phyloP scores from a whole-genome alignment of 2,888 invertebrate species.

The Brassicogethes aeneus region DNA sequence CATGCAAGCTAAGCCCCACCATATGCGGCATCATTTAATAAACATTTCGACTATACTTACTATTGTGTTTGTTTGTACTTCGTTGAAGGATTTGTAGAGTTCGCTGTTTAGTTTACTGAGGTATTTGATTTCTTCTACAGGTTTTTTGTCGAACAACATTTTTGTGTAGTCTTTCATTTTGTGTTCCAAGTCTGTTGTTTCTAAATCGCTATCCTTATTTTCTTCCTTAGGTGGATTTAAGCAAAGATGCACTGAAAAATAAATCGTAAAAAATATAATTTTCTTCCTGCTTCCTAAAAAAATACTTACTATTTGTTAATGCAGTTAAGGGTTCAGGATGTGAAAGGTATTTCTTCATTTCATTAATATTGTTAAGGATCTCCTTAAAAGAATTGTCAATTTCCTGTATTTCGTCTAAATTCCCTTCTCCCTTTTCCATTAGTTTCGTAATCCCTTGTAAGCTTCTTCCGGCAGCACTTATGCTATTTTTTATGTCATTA shows the following conservation, averaged over 20 bases:
- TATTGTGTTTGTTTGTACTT: constrained; percentile 14
- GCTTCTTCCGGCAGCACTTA: too few species aligned
- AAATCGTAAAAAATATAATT: too few species aligned
- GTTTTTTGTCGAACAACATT: constrained; percentile 6
- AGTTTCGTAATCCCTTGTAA: too few species aligned
- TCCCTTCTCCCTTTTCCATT: too few species aligned
- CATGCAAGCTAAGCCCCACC: constrained; percentile 37
- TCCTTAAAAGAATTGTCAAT: too few species aligned
- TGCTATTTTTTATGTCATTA: too few species aligned
- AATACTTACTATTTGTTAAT: not conserved
- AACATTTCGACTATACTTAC: too few species aligned
- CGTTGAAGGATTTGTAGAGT: constrained; percentile 9
- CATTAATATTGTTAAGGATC: too few species aligned
- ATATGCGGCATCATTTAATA: constrained; percentile 28
- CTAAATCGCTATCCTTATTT: too few species aligned
- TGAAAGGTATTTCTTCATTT: not conserved
- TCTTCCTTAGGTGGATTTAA: too few species aligned
- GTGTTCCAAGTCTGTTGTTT: constrained; percentile 9
- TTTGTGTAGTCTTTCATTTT: constrained; percentile 4
- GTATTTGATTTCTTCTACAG: constrained; percentile 8
- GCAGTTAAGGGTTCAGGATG: not conserved
- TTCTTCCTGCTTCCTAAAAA: not conserved
- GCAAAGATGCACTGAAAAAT: too few species aligned
- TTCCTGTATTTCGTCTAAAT: too few species aligned
- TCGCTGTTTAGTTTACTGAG: constrained; percentile 11